phyloP scores from a whole-genome alignment of 92 coral and sea anemone genomes.

The Desmophyllum pertusum region DNA sequence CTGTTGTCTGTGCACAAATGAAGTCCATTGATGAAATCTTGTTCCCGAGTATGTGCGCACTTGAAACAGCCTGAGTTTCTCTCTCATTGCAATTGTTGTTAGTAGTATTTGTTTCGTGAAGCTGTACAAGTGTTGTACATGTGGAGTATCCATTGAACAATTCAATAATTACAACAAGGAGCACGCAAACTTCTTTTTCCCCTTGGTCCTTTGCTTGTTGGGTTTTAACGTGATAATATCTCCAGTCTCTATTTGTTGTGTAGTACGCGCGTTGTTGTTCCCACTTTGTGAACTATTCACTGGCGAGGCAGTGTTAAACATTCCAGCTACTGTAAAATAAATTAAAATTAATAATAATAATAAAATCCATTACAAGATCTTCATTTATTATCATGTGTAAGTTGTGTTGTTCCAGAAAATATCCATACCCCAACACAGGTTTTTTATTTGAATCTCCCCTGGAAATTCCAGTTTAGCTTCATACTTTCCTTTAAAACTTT shows the following conservation, averaged over 20 bases:
- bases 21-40: background rate
- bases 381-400: too few relatives aligned
- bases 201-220: conserved; percentile 95
- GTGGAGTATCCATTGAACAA: background rate
- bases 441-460: too few relatives aligned
- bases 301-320: conserved; percentile 84
- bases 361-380: background rate
- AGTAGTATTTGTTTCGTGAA: background rate
- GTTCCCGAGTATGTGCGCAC: background rate
- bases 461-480: too few relatives aligned
- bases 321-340: conserved; percentile 66
- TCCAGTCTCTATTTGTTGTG: conserved; percentile 78
- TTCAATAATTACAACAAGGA: conserved; percentile 59
- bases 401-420: too few relatives aligned
- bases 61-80: conserved; percentile 8
- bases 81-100: background rate
- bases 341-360: background rate
- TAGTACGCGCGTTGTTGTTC: conserved; percentile 77
- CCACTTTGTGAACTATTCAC: conserved; percentile 48
- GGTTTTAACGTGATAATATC: conserved; percentile 94
- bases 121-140: background rate
- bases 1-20: background rate
- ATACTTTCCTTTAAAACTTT: too few relatives aligned
- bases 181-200: conserved; percentile 82
- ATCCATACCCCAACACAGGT: too few relatives aligned